A percentile compares a stretch with the other conserved stretches of the same genome.
Evolutionary conservation across 2,113 vertebrate genomes (phyloP).

Genomic region (Neotoma lepida): DNA sequence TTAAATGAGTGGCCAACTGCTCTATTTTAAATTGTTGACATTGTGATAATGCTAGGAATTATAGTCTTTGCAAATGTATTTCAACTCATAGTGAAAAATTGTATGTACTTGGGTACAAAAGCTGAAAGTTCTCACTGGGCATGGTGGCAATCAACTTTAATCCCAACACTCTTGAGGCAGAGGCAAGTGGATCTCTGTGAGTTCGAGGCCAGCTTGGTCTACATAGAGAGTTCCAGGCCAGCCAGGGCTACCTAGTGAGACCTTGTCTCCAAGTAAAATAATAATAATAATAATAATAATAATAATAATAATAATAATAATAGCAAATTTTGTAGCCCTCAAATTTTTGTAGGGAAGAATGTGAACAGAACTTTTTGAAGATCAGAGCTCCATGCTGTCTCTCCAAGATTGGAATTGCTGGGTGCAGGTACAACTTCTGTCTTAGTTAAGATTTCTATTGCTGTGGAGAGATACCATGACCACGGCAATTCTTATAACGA

Average conservation of each 20-base stretch:
- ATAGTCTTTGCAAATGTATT: conserved; percentile 27
- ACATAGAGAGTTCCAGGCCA: not conserved
- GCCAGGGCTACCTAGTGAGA: not conserved
- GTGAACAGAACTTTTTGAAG: not conserved
- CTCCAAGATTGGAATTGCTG: too few species aligned
- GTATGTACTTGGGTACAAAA: not conserved
- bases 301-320: not conserved
- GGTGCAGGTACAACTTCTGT: not conserved
- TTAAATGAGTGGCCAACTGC: conserved; percentile 2
- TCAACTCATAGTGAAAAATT: not conserved
- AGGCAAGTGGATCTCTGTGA: not conserved
- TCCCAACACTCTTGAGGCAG: not conserved
- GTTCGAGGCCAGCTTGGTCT: too few species aligned
- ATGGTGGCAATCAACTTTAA: not conserved
- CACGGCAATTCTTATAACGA: not conserved
- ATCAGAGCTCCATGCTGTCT: not conserved
- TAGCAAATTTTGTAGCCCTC: not conserved
- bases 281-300: not conserved
- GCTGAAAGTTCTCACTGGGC: conserved; percentile 1
- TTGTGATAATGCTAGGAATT: conserved; percentile 27
- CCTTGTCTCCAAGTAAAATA: not conserved
- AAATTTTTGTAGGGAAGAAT: not conserved
- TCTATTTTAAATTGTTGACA: conserved; percentile 40
- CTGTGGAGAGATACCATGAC: not conserved
- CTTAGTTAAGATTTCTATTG: not conserved